Conservation (phyloP, 2,888 invertebrate genomes). For the Tipula unca region DNA sequence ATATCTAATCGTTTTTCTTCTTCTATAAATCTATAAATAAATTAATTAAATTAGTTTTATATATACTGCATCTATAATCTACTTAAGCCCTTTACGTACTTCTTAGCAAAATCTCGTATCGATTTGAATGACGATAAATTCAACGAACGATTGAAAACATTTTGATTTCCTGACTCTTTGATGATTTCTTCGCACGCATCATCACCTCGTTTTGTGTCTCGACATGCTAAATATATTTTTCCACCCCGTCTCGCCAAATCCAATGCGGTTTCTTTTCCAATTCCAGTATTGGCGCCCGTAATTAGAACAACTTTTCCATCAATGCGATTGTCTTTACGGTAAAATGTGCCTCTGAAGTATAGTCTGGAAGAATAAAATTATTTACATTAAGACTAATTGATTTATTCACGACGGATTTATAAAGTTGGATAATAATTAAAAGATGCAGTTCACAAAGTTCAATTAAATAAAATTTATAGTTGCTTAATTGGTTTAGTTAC, state of each 20-base stretch:
- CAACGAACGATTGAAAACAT: constrained; percentile 63
- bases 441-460: background rate
- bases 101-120: constrained; percentile 54
- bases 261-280: constrained; percentile 60
- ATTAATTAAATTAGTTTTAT: background rate
- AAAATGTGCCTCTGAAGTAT: background rate
- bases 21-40: background rate
- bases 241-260: constrained; percentile 62
- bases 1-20: constrained; percentile 60
- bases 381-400: background rate
- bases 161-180: constrained; percentile 58
- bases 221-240: constrained; percentile 72
- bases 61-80: background rate
- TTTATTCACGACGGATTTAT: background rate
- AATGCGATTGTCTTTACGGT: constrained; percentile 32
- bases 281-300: constrained; percentile 68
- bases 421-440: background rate
- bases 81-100: constrained; percentile 27
- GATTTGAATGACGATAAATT: constrained; percentile 67
- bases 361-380: background rate
- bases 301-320: constrained; percentile 54
- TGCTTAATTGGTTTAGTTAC: no score
- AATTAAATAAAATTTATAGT: no score
- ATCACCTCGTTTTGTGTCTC: constrained; percentile 64
- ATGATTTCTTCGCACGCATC: constrained; percentile 56